These are phyloP conservation scores for Agonum fuliginosum DNA, from an alignment of 2,888 invertebrate genomes.

Conservation along the genomic window DNA sequence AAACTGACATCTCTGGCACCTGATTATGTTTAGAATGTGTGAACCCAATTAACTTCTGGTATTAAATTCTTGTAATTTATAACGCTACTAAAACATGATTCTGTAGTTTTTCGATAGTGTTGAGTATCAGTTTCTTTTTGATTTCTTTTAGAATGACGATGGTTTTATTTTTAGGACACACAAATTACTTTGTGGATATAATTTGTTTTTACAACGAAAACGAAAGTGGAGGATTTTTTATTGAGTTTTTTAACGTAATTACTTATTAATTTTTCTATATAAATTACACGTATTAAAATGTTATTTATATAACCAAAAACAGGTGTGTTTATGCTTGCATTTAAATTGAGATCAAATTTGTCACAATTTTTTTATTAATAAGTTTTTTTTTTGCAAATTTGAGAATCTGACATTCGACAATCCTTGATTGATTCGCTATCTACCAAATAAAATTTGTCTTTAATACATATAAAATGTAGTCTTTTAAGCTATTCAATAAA, in stretches of 20 bases:
- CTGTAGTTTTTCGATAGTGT: slow-evolving; percentile 41
- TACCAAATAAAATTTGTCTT: too few relatives aligned
- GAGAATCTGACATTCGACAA: too few relatives aligned
- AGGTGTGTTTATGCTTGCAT: too few relatives aligned
- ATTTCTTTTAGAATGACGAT: slow-evolving; percentile 17
- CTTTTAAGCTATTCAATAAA: too few relatives aligned
- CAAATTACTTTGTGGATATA: slow-evolving; percentile 24
- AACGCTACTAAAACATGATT: slow-evolving; percentile 38
- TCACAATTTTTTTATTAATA: too few relatives aligned
- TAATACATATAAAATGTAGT: too few relatives aligned
- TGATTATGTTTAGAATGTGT: slow-evolving; percentile 45
- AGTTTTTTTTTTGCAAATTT: too few relatives aligned
- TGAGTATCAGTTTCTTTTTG: slow-evolving; percentile 29
- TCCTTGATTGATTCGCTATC: too few relatives aligned
- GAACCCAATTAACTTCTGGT: slow-evolving; percentile 42
- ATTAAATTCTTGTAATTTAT: slow-evolving; percentile 43
- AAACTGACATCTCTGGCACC: slow-evolving; percentile 14
- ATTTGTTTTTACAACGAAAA: slow-evolving; percentile 37
- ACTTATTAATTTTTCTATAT: not conserved
- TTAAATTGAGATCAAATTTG: too few relatives aligned
- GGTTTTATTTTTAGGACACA: slow-evolving; percentile 30
- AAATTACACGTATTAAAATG: not conserved
- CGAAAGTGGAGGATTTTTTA: not conserved
- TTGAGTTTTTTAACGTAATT: slow-evolving; percentile 11
- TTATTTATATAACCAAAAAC: too few relatives aligned